phyloP scores from a whole-genome alignment of 2,113 vertebrate genomes.

The Dasypus novemcinctus region DNA sequence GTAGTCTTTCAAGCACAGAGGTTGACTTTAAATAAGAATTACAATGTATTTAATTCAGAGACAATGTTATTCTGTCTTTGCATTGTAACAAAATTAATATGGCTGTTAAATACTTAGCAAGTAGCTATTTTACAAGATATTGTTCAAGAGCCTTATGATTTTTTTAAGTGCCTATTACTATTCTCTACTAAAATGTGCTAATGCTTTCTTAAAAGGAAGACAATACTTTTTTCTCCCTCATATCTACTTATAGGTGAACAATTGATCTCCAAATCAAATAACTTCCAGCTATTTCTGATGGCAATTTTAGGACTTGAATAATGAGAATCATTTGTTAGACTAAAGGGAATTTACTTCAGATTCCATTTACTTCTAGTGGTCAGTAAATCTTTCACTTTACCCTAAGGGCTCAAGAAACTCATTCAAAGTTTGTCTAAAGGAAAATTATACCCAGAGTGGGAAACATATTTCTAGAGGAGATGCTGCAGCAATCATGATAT shows the following conservation, averaged over 20 bases:
- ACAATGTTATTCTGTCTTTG: not conserved
- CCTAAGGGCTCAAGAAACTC: slow-evolving; percentile 2
- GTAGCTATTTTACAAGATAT: not conserved
- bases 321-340: slow-evolving; percentile 53
- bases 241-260: not conserved
- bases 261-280: not conserved
- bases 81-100: not conserved
- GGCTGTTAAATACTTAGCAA: not conserved
- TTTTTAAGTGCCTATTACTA: not conserved
- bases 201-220: not conserved
- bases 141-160: not conserved
- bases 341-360: slow-evolving; percentile 45
- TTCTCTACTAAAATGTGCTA: not conserved
- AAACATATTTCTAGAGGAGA: not conserved
- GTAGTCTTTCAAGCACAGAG: not conserved
- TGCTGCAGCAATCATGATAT: not conserved
- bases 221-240: not conserved
- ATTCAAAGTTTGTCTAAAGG: slow-evolving; percentile 35
- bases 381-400: slow-evolving; percentile 49
- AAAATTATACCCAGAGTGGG: not conserved
- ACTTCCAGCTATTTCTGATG: slow-evolving; percentile 28
- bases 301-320: slow-evolving; percentile 32
- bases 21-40: not conserved
- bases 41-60: not conserved
- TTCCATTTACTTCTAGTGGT: slow-evolving; percentile 54